A percentile compares a stretch with the other conserved stretches of the same genome.
phyloP scores from a whole-genome alignment of 2,113 vertebrate genomes.

The Crotalus viridis region DNA sequence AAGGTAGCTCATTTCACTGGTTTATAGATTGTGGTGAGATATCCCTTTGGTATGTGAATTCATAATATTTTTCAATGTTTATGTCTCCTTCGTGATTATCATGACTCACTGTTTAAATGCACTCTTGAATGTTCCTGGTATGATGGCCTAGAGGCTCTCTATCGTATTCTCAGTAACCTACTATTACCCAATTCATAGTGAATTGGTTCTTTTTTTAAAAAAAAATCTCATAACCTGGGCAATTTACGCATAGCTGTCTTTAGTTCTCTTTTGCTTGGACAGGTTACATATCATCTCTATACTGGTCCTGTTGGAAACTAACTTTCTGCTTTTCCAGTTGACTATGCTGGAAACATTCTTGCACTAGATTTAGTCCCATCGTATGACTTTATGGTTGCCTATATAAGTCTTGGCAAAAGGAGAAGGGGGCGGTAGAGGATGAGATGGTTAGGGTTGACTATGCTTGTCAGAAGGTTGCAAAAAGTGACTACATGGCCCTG shows the following conservation, averaged over 20 bases:
- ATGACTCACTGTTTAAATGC: constrained; percentile 44
- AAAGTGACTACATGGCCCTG: too few relatives aligned
- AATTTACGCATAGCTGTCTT: neutral
- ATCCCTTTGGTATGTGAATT: neutral
- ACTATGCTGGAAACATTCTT: neutral
- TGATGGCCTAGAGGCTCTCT: constrained; percentile 29
- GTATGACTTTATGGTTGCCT: neutral
- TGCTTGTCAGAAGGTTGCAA: neutral
- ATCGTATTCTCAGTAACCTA: neutral
- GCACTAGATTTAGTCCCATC: neutral
- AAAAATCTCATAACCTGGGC: neutral
- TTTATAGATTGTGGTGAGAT: neutral
- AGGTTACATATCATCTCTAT: neutral
- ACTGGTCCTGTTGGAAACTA: neutral
- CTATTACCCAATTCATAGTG: neutral
- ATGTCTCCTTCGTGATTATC: neutral
- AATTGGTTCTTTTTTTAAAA: neutral
- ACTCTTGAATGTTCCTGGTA: constrained; percentile 46
- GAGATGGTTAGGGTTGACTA: neutral
- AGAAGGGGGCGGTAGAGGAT: neutral
- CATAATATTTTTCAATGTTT: neutral
- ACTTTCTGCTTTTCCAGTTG: neutral
- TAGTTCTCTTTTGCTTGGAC: neutral
- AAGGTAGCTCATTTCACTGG: neutral
- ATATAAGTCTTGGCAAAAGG: neutral